Conservation (phyloP, 2,797 vertebrate species). For the Semaprochilodus insignis region DNA sequence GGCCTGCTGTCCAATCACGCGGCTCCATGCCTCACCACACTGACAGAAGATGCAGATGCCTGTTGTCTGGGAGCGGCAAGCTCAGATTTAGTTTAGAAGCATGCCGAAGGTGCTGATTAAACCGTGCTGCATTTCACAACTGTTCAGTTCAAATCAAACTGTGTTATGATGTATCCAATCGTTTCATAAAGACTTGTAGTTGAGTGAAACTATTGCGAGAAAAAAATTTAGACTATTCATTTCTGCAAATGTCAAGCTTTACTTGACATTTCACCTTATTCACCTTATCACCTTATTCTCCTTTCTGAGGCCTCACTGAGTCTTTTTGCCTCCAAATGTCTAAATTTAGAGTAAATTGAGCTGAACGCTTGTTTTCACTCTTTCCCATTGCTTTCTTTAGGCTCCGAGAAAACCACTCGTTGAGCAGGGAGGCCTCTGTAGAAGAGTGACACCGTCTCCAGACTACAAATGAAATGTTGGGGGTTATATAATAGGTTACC, state of each 20-base stretch:
- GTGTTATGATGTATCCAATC: no score
- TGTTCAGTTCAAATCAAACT: no score
- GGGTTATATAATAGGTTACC: slow-evolving; percentile 11
- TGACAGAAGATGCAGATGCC: not conserved
- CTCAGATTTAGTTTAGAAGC: slow-evolving; percentile 5
- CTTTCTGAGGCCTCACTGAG: not conserved
- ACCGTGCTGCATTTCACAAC: no score
- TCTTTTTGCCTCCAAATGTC: not conserved
- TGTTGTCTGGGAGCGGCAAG: no score
- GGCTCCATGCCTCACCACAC: not conserved
- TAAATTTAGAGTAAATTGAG: not conserved
- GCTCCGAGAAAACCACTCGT: not conserved
- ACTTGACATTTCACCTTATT: not conserved
- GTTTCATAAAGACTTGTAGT: not conserved
- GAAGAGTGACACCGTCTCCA: not conserved
- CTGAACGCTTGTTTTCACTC: not conserved
- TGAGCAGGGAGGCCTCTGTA: not conserved
- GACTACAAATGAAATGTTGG: slow-evolving; percentile 13
- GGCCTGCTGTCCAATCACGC: slow-evolving; percentile 9
- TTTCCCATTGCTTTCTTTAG: not conserved
- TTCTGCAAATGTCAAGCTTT: not conserved
- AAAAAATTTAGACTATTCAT: not conserved
- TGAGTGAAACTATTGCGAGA: not conserved
- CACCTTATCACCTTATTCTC: not conserved
- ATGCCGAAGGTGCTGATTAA: no score